Evolutionary conservation across 2,113 vertebrate species (phyloP).

Genomic region (Ibidorhyncha struthersii): DNA sequence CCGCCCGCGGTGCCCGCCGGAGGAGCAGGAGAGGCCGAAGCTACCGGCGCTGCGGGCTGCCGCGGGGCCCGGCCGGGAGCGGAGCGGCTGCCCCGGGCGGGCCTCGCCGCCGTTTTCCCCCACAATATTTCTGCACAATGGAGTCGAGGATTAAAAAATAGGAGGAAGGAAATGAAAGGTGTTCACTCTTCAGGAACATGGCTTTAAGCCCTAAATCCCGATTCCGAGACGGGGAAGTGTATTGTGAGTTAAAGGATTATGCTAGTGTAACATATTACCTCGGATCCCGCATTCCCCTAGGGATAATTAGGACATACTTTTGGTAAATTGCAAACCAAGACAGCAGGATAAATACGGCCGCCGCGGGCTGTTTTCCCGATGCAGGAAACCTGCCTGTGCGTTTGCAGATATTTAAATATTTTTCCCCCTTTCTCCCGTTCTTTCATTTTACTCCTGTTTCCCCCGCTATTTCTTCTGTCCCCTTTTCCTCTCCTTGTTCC

Average conservation of each 20-base stretch:
- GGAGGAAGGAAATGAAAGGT: slow-evolving; percentile 53
- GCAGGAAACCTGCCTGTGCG: background rate
- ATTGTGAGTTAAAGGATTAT: slow-evolving; percentile 67
- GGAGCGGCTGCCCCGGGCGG: background rate
- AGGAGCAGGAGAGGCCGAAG: background rate
- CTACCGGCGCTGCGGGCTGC: background rate
- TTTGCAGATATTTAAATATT: background rate
- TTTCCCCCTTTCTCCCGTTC: background rate
- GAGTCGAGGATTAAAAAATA: slow-evolving; percentile 42
- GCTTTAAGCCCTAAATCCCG: slow-evolving; percentile 61
- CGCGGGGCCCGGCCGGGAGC: too few species aligned
- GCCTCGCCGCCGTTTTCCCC: background rate
- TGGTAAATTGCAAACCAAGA: slow-evolving; percentile 9
- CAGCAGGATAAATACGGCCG: background rate
- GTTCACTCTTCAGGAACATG: slow-evolving; percentile 23
- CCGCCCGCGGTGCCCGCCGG: too few species aligned
- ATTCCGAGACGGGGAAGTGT: background rate
- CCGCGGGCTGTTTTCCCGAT: background rate
- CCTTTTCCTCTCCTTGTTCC: background rate
- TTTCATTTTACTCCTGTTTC: background rate
- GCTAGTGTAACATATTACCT: slow-evolving; percentile 36
- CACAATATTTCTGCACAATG: slow-evolving; percentile 24
- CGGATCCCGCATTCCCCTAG: slow-evolving; percentile 7
- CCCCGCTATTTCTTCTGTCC: too few species aligned
- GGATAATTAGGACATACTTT: slow-evolving; percentile 56